phyloP scores from a whole-genome alignment of 2,797 vertebrate species.

The Anguilla marmorata region DNA sequence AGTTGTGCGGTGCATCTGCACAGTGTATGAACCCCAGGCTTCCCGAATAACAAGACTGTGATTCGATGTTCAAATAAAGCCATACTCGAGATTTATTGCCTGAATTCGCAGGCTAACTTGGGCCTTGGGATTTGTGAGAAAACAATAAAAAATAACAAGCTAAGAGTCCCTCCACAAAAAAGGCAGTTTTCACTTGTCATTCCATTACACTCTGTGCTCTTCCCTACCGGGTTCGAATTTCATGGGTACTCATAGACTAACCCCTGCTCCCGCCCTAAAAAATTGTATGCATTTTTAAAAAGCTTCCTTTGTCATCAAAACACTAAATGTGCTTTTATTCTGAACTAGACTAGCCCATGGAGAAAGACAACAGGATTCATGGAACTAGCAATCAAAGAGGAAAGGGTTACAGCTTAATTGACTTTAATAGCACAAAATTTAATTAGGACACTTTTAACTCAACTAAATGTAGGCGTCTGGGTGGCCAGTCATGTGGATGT shows the following conservation, averaged over 20 bases:
- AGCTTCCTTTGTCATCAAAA: background rate
- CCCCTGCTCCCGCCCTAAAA: background rate
- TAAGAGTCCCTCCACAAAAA: background rate
- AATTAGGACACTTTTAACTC: too few species aligned
- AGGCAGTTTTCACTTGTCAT: background rate
- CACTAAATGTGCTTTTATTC: background rate
- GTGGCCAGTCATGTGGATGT: background rate
- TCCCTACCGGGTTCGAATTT: background rate
- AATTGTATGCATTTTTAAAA: background rate
- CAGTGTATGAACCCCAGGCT: background rate
- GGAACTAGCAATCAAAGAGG: too few species aligned
- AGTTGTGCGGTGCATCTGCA: background rate
- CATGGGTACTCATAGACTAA: background rate
- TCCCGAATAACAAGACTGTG: background rate
- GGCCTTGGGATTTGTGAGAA: background rate
- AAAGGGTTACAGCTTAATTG: too few species aligned
- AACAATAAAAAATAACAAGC: conserved; percentile 1
- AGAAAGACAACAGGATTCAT: too few species aligned
- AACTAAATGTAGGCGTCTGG: background rate
- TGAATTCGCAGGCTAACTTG: background rate
- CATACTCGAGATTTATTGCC: background rate
- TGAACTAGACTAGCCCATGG: background rate
- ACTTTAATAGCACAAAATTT: too few species aligned
- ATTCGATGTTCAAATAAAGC: conserved; percentile 8
- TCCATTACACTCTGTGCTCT: background rate